Evolutionary conservation across 2,888 invertebrate species (phyloP).

Genomic region (Cryptocephalus moraei): DNA sequence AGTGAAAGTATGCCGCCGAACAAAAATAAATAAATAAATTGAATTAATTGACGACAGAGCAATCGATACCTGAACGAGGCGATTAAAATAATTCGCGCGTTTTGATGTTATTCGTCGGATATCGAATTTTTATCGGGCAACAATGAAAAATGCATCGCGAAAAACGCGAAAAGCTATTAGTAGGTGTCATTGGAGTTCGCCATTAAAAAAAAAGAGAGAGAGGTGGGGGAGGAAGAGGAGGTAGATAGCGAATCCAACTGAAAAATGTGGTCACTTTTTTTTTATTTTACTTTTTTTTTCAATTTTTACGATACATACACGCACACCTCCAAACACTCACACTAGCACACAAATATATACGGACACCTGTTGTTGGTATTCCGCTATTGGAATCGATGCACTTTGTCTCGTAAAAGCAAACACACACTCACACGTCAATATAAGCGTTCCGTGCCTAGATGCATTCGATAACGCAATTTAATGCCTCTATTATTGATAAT

Average conservation of each 20-base stretch:
- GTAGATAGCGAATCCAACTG: slow-evolving; percentile 11
- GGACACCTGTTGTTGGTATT: slow-evolving; percentile 32
- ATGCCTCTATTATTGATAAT: no score
- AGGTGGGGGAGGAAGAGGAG: no score
- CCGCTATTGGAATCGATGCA: slow-evolving; percentile 32
- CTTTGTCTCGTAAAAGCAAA: slow-evolving; percentile 14
- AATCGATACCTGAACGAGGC: no score
- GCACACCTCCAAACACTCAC: no score
- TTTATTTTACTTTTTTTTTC: slow-evolving; percentile 9
- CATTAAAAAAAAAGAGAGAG: slow-evolving; percentile 28
- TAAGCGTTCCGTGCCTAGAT: background rate
- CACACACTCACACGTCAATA: slow-evolving; percentile 3
- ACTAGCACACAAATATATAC: background rate
- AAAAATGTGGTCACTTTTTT: slow-evolving; percentile 26
- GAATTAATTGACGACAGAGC: no score
- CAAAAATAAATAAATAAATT: no score
- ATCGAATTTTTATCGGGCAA: slow-evolving; percentile 26
- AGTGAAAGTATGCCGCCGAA: no score
- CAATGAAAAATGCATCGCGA: slow-evolving; percentile 29
- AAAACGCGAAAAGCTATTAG: slow-evolving; percentile 27
- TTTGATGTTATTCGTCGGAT: slow-evolving; percentile 28
- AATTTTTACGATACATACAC: slow-evolving; percentile 2
- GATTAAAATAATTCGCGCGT: slow-evolving; percentile 20
- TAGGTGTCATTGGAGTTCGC: slow-evolving; percentile 34
- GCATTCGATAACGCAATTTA: background rate